Base-by-base conservation (phyloP, 1,140 invertebrate species). In the Lepeophtheirus salmonis region DNA sequence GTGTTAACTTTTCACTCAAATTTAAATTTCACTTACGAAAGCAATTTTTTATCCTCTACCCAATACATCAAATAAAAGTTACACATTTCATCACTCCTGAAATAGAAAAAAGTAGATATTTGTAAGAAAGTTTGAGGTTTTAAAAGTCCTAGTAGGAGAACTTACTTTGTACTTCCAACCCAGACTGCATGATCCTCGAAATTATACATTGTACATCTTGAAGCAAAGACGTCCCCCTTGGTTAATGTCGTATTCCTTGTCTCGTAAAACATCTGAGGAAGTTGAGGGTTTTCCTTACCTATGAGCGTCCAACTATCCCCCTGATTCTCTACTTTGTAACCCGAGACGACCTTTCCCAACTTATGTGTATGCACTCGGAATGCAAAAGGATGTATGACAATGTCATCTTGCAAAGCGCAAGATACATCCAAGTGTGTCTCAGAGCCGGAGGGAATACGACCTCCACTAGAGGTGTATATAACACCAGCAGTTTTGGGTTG, bases 221-320 rank as follows among this genome's bases (percentile, higher is more conserved):
- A 16, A n/a, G 59, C 59, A 25, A 97, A 67, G 61, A 75, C 77
- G 71, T 97, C 91, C 3, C 83, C 83, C 56, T 74, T 71, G 17
- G 70, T 67, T 4, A 81, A 71, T n/a, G 78, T 66, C 3, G 51
- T 2, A 14, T 69, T 62, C 66, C 81, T 77, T 18, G 78, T 74
- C 1, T 89, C 77, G 72, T 97, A 97, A 75, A 97, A 98, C 83
- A 97, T 95, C 73, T 96, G 83, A 0, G 92, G 89, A 60, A 82
- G 80, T 63, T 92, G 77, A 2, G 94, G 94, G 76, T 96, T 78
- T 61, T 84, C 79, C 72, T 91, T 89, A 2, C 92, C 94, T 22
- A 97, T 75, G 51, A 91, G 70, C 14, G 79, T 78, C 89, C 89
- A 94, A 10, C n/a, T 41, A n/a, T 53, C 23, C 16, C 17, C 50